Conservation (phyloP, 2,797 vertebrate genomes). For the Novumbra hubbsi region DNA sequence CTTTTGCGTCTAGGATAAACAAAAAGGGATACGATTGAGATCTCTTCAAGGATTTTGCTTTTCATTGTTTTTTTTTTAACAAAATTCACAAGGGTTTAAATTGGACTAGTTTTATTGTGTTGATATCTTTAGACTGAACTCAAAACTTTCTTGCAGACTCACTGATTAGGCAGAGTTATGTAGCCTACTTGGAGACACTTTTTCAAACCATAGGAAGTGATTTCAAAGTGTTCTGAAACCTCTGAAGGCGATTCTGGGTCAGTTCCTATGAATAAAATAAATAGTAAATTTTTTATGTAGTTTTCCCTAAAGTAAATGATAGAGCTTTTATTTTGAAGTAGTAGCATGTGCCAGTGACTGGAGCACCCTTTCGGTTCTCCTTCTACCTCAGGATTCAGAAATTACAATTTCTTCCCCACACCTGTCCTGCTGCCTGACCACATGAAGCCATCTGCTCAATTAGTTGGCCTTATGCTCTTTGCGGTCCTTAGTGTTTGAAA, state of each 20-base stretch:
- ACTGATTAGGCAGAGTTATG: too few relatives aligned
- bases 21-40: too few relatives aligned
- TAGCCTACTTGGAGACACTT: constrained; percentile 29
- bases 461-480: constrained; percentile 1
- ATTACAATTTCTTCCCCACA: constrained; percentile 14
- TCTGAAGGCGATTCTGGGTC: constrained; percentile 43
- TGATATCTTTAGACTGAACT: neutral
- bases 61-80: too few relatives aligned
- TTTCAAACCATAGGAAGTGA: constrained; percentile 25
- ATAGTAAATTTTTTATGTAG: neutral
- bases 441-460: neutral
- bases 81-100: neutral
- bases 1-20: too few relatives aligned
- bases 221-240: constrained; percentile 24
- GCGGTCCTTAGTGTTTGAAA: neutral
- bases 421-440: neutral
- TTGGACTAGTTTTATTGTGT: neutral
- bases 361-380: neutral
- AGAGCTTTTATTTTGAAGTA: neutral
- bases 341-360: neutral
- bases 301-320: constrained; percentile 14
- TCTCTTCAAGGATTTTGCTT: too few relatives aligned
- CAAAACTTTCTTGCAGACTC: constrained; percentile 11
- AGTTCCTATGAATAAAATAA: constrained; percentile 52
- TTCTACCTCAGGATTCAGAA: constrained; percentile 22